These are phyloP conservation scores for Drosophila rufa DNA, from an alignment of 1,140 invertebrate species.

Conservation along the genomic window DNA sequence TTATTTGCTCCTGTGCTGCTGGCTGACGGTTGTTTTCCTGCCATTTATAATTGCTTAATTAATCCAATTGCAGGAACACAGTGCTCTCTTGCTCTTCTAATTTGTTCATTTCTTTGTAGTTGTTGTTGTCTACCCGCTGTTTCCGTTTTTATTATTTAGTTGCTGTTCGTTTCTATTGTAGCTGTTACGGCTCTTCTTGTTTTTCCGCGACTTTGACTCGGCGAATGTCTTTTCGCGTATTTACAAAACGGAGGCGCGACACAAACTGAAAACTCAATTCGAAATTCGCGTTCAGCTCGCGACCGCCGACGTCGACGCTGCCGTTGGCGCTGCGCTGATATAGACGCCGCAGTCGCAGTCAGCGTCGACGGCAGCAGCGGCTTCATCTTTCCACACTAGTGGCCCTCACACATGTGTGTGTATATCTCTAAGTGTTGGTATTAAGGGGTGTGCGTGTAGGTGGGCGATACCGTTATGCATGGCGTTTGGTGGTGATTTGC, in stretches of 20 bases:
- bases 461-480: conserved; percentile 41
- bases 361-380: conserved; percentile 20
- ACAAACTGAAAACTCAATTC: conserved; percentile 82
- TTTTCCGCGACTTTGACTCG: conserved; percentile 43
- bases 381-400: conserved; percentile 41
- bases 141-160: conserved; percentile 56
- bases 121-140: conserved; percentile 62
- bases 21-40: conserved; percentile 31
- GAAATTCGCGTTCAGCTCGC: conserved; percentile 73
- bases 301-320: conserved; percentile 14
- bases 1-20: conserved; percentile 15
- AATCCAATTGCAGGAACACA: conserved; percentile 75
- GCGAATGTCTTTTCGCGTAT: conserved; percentile 71
- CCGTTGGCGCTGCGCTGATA: background rate
- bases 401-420: conserved; percentile 24
- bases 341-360: background rate
- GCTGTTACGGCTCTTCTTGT: conserved; percentile 16
- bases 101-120: conserved; percentile 21
- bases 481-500: conserved; percentile 22
- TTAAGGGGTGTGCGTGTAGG: conserved; percentile 8
- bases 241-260: conserved; percentile 83
- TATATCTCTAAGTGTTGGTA: conserved; percentile 2
- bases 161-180: conserved; percentile 29
- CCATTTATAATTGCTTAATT: conserved; percentile 74
- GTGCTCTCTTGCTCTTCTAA: conserved; percentile 37